These are phyloP conservation scores for Peromyscus attwateri DNA, from an alignment of 2,797 vertebrate genomes.

Conservation along the genomic window DNA sequence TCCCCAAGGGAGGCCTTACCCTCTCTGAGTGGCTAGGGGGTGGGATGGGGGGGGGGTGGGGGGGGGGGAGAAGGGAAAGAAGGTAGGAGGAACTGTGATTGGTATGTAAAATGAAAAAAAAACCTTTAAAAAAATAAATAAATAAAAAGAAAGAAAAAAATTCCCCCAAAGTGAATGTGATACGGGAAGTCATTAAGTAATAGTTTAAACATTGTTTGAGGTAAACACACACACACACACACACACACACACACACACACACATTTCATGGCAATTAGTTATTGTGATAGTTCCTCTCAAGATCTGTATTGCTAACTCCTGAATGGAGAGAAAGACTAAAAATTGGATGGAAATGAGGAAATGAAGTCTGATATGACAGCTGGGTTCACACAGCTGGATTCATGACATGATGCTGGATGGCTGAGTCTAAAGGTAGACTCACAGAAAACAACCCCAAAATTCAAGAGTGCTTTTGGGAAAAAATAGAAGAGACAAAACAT, in stretches of 20 bases:
- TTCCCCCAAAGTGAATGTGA: constrained; percentile 17
- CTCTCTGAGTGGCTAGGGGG: no score
- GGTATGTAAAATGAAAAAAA: no score
- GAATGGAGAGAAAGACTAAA: not conserved
- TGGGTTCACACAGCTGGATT: not conserved
- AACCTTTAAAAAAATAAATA: no score
- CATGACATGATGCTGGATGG: not conserved
- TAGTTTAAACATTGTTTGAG: constrained; percentile 44
- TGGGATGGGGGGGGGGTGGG: no score
- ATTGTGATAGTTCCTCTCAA: constrained; percentile 32
- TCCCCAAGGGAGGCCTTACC: no score
- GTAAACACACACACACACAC: not conserved
- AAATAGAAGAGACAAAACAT: not conserved
- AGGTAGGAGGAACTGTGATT: no score
- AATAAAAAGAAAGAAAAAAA: not conserved
- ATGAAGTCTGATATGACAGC: not conserved
- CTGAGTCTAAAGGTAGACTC: not conserved
- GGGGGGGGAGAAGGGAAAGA: no score
- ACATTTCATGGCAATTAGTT: constrained; percentile 14
- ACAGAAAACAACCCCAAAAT: constrained; percentile 35
- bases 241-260: not conserved
- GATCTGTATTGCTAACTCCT: not conserved
- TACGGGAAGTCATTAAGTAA: constrained; percentile 21
- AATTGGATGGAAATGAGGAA: constrained; percentile 8
- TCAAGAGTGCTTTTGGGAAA: not conserved